Conservation (phyloP, 2,797 vertebrate genomes). For the Clarias pachynema region DNA sequence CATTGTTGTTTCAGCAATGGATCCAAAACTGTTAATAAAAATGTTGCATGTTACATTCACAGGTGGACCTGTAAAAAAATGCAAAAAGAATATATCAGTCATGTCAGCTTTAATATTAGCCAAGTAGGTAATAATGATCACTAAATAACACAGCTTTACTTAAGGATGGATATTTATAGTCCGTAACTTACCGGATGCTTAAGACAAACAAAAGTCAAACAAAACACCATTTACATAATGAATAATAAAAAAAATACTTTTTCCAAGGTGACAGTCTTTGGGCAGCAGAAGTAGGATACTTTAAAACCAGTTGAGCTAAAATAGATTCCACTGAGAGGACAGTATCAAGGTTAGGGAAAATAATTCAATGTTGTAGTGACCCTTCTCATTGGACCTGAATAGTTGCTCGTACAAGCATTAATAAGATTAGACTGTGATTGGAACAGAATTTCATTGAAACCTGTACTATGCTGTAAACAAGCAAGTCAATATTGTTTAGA, state of each 20-base stretch:
- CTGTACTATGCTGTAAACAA: slow-evolving; percentile 37
- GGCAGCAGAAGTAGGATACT: slow-evolving; percentile 46
- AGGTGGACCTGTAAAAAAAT: slow-evolving; percentile 84
- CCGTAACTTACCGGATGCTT: slow-evolving; percentile 48
- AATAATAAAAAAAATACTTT: slow-evolving; percentile 10
- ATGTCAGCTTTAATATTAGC: neutral
- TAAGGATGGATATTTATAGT: neutral
- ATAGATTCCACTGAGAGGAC: slow-evolving; percentile 50
- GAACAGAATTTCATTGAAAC: slow-evolving; percentile 51
- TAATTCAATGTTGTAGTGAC: slow-evolving; percentile 44
- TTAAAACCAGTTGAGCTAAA: slow-evolving; percentile 47
- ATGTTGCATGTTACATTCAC: slow-evolving; percentile 99
- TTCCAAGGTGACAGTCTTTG: slow-evolving; percentile 35
- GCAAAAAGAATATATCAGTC: slow-evolving; percentile 32
- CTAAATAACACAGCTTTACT: neutral
- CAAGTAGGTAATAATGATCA: neutral
- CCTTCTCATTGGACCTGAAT: slow-evolving; percentile 57
- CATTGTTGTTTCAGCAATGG: slow-evolving; percentile 98
- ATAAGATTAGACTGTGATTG: slow-evolving; percentile 58
- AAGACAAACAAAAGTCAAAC: slow-evolving; percentile 24
- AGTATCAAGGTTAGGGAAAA: slow-evolving; percentile 62
- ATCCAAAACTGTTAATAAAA: slow-evolving; percentile 99
- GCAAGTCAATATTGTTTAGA: slow-evolving; percentile 42
- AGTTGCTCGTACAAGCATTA: slow-evolving; percentile 65
- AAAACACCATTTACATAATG: neutral